These are phyloP conservation scores for Astreopora myriophthalma DNA, from an alignment of 64 coral and sea anemone genomes.

Conservation along the genomic window DNA sequence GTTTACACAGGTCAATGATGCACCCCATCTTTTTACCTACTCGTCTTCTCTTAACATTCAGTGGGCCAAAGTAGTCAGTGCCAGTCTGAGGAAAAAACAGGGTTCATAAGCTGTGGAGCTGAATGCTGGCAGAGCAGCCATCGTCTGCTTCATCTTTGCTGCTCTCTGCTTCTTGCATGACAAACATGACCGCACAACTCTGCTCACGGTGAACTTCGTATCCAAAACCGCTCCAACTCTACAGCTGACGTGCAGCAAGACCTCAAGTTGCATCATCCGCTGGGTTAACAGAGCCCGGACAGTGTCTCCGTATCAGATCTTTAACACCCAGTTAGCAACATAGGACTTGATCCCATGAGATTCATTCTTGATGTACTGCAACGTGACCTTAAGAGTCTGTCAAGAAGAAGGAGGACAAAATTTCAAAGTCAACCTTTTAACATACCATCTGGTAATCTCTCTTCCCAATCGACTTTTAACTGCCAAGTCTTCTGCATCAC, in stretches of 20 bases:
- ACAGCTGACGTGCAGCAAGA: slow-evolving; percentile 13
- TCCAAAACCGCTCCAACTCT: slow-evolving; percentile 29
- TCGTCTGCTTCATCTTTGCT: slow-evolving; percentile 36
- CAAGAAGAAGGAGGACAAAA: slow-evolving; percentile 54
- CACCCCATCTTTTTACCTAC: slow-evolving; percentile 30
- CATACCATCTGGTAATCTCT: slow-evolving; percentile 28
- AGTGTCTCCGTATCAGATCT: slow-evolving; percentile 64
- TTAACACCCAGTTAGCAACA: slow-evolving; percentile 57
- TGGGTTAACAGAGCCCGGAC: slow-evolving; percentile 55
- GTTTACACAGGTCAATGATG: slow-evolving; percentile 42
- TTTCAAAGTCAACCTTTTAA: neutral
- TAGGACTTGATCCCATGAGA: slow-evolving; percentile 62
- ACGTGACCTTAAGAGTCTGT: slow-evolving; percentile 60
- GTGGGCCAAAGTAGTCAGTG: slow-evolving; percentile 42
- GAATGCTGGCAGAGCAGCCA: slow-evolving; percentile 12
- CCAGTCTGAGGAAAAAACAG: slow-evolving; percentile 35
- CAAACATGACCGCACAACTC: slow-evolving; percentile 43
- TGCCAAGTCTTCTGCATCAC: slow-evolving; percentile 68
- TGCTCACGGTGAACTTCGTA: slow-evolving; percentile 25
- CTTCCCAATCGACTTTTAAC: slow-evolving; percentile 42
- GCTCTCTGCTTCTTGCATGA: slow-evolving; percentile 41
- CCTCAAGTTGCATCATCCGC: slow-evolving; percentile 40
- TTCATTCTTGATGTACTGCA: slow-evolving; percentile 84
- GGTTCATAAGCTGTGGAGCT: slow-evolving; percentile 12
- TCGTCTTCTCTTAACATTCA: slow-evolving; percentile 27